These are phyloP conservation scores for Pseudococcus viburni DNA, from an alignment of 2,888 invertebrate genomes.

Conservation along the genomic window DNA sequence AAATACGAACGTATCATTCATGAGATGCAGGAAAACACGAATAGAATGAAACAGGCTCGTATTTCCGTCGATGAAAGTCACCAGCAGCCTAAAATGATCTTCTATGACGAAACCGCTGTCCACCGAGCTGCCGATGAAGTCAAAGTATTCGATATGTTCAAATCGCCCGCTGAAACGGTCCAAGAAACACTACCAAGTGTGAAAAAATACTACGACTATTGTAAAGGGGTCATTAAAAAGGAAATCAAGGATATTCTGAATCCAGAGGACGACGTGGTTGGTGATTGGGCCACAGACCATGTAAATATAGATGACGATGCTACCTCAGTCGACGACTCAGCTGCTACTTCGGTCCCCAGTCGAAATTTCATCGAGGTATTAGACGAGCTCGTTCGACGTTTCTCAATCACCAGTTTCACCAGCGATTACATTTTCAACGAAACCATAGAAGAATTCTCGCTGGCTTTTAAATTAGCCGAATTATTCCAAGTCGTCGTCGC, in stretches of 20 bases:
- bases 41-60: neutral
- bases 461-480: constrained; percentile 60
- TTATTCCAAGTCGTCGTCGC: constrained; percentile 49
- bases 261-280: constrained; percentile 49
- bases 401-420: neutral
- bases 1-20: constrained; percentile 52
- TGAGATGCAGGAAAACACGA: constrained; percentile 35
- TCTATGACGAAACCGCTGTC: neutral
- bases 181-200: neutral
- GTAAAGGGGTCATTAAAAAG: constrained; percentile 56
- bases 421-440: constrained; percentile 36
- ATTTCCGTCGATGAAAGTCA: neutral
- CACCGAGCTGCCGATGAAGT: neutral
- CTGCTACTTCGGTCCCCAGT: neutral
- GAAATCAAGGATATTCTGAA: constrained; percentile 25
- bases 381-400: constrained; percentile 15
- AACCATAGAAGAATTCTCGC: constrained; percentile 18
- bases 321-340: neutral
- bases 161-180: neutral
- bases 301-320: constrained; percentile 7
- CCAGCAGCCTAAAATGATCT: neutral
- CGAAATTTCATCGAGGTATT: neutral
- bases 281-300: constrained; percentile 37
- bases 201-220: constrained; percentile 59
- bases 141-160: constrained; percentile 1